Conservation (phyloP, 2,113 vertebrate genomes). For the Melanerpes aurifrons region DNA sequence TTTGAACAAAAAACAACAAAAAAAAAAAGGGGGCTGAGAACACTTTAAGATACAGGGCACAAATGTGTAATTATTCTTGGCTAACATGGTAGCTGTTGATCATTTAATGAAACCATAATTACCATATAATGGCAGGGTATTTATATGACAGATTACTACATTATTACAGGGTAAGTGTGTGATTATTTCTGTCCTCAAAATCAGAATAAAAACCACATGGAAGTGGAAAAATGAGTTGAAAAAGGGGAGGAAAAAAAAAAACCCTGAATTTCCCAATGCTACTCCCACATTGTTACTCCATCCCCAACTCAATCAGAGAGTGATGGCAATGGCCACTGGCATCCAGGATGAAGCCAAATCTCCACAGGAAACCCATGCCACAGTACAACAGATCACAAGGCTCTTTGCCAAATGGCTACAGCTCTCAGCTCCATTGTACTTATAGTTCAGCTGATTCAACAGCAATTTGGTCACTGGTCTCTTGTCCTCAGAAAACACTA, state of each 20-base stretch:
- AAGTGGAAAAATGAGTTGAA: slow-evolving; percentile 59
- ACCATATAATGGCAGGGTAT: slow-evolving; percentile 73
- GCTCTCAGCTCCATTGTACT: slow-evolving; percentile 36
- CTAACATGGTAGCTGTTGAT: slow-evolving; percentile 70
- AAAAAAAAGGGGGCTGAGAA: slow-evolving; percentile 20
- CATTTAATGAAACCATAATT: slow-evolving; percentile 73
- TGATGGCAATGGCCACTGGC: slow-evolving; percentile 2
- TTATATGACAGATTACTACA: slow-evolving; percentile 71
- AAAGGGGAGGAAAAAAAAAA: not conserved
- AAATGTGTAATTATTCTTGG: slow-evolving; percentile 73
- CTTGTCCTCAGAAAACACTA: slow-evolving; percentile 55
- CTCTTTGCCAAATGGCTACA: slow-evolving; percentile 55
- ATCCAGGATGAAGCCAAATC: slow-evolving; percentile 43
- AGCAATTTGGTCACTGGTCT: slow-evolving; percentile 34
- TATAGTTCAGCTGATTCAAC: slow-evolving; percentile 34
- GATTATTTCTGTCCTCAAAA: slow-evolving; percentile 73
- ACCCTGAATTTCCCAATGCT: slow-evolving; percentile 15
- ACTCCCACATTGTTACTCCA: slow-evolving; percentile 44
- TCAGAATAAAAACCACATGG: slow-evolving; percentile 68
- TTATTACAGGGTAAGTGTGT: slow-evolving; percentile 68
- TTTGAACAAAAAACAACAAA: not conserved
- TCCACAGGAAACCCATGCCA: slow-evolving; percentile 42
- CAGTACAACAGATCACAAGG: slow-evolving; percentile 42
- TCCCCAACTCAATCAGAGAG: slow-evolving; percentile 37
- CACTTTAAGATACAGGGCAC: slow-evolving; percentile 68